These are phyloP conservation scores for Enteromius fasciolatus DNA, from an alignment of 2,797 vertebrate species.

Conservation along the genomic window DNA sequence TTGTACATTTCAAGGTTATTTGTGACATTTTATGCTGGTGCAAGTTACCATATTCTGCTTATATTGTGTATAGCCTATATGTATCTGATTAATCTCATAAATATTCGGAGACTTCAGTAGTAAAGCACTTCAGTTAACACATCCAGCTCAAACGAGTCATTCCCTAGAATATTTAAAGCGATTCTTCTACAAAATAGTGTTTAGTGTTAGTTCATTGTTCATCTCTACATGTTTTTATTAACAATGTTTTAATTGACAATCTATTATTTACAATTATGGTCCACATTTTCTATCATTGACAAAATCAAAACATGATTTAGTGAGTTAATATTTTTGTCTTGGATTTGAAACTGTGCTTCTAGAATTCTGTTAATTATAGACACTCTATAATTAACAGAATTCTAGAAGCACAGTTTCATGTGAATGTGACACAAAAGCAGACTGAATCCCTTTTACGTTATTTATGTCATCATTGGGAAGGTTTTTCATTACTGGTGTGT, in stretches of 20 bases:
- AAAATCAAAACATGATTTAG: background rate
- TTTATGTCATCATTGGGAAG: conserved; percentile 10
- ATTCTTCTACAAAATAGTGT: background rate
- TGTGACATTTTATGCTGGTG: background rate
- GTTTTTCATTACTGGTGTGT: conserved; percentile 20
- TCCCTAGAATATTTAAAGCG: background rate
- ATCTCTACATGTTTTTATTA: background rate
- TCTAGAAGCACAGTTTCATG: too few species aligned
- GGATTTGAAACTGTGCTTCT: background rate
- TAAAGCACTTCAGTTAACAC: background rate
- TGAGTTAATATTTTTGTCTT: background rate
- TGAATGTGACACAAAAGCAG: background rate
- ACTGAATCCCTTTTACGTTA: conserved; percentile 7
- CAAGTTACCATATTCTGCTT: background rate
- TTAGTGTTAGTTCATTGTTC: background rate
- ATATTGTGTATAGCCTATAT: background rate
- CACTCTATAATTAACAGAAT: too few species aligned
- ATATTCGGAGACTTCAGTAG: background rate
- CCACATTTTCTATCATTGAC: background rate
- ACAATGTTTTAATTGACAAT: background rate
- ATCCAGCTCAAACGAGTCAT: background rate
- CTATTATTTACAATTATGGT: background rate
- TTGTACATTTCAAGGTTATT: background rate
- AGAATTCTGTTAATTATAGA: conserved; percentile 1
- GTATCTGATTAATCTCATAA: background rate